A percentile compares a stretch with the other conserved stretches of the same genome.
Evolutionary conservation across 2,797 vertebrate species (phyloP).

Genomic region (Platalea minor): DNA sequence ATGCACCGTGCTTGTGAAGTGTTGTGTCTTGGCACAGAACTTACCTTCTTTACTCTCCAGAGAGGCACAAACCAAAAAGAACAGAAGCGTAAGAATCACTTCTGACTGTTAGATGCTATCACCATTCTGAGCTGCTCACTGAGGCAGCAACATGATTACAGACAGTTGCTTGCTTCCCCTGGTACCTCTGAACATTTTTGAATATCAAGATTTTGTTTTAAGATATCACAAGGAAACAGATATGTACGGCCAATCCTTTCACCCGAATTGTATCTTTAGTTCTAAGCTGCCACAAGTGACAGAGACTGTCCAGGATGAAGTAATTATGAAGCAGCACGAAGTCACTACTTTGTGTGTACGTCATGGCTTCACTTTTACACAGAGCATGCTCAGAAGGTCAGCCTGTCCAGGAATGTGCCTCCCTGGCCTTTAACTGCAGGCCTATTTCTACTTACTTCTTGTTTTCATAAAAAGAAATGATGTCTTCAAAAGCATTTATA

Average conservation of each 20-base stretch:
- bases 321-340: not conserved
- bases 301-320: not conserved
- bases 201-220: not conserved
- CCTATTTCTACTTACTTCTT: conserved; percentile 87
- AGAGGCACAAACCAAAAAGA: conserved; percentile 73
- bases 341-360: not conserved
- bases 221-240: not conserved
- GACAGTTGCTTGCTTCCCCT: not conserved
- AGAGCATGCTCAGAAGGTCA: conserved; percentile 21
- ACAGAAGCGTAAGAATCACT: conserved; percentile 46
- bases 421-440: conserved; percentile 56
- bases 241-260: not conserved
- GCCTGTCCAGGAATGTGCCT: conserved; percentile 55
- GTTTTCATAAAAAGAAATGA: conserved; percentile 87
- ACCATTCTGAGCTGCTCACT: conserved; percentile 30
- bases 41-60: conserved; percentile 76
- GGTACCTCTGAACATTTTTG: not conserved
- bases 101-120: not conserved
- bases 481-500: conserved; percentile 90
- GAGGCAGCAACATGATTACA: not conserved
- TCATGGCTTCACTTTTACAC: not conserved
- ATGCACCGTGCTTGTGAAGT: conserved; percentile 51
- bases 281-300: not conserved
- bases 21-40: not conserved
- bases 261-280: not conserved